phyloP scores from a whole-genome alignment of 1,140 invertebrate genomes.

The Pseudomyrmex pallidus region DNA sequence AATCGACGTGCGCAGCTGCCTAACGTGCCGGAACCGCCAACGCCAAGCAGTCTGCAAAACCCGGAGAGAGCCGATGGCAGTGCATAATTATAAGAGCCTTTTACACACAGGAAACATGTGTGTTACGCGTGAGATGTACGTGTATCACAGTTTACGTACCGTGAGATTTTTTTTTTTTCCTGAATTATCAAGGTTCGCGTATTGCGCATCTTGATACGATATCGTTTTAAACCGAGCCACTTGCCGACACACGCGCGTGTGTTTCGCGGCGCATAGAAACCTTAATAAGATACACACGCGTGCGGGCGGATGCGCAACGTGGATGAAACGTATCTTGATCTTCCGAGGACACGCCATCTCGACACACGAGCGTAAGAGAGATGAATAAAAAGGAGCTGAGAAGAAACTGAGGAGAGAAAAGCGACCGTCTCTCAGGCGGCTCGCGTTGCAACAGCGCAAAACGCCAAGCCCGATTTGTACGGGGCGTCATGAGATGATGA shows the following conservation, averaged over 20 bases:
- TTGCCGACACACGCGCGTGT: conserved; percentile 35
- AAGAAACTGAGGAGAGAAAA: conserved; percentile 60
- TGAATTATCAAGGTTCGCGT: not conserved
- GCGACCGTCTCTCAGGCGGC: conserved; percentile 15
- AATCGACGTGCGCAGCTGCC: conserved; percentile 73
- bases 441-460: not conserved
- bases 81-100: conserved; percentile 41
- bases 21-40: conserved; percentile 73
- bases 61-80: conserved; percentile 15
- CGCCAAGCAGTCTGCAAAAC: conserved; percentile 76
- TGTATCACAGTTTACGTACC: not conserved
- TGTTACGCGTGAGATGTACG: not conserved
- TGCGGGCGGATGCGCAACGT: not conserved
- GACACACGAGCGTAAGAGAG: conserved; percentile 27
- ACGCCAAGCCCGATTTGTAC: conserved; percentile 15
- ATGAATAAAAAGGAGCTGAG: conserved; percentile 60
- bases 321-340: conserved; percentile 60
- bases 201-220: conserved; percentile 35
- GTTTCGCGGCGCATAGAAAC: conserved; percentile 17
- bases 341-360: conserved; percentile 35
- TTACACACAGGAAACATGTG: conserved; percentile 24
- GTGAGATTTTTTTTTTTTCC: not conserved
- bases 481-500: too few relatives aligned
- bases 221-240: conserved; percentile 25
- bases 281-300: conserved; percentile 54